phyloP scores from a whole-genome alignment of 2,888 invertebrate species.

The Dasysyrphus tricinctus region DNA sequence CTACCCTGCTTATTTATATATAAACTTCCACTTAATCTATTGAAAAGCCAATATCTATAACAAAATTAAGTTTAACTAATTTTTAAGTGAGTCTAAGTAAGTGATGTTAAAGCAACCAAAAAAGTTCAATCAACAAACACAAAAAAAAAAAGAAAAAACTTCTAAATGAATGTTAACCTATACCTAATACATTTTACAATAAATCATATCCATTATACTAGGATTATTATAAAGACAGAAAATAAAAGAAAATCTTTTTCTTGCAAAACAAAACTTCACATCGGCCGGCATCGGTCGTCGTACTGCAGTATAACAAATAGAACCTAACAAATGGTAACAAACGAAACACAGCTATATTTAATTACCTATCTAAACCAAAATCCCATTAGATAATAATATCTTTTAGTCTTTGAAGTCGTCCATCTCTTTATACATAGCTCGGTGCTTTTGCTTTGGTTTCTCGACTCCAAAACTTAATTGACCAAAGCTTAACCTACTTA shows the following conservation, averaged over 20 bases:
- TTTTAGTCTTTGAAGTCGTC: slow-evolving; percentile 52
- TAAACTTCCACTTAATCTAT: neutral
- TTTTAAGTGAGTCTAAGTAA: neutral
- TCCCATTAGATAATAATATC: slow-evolving; percentile 59
- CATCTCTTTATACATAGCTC: neutral
- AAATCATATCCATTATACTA: slow-evolving; percentile 10
- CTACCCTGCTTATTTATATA: neutral
- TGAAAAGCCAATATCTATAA: fast-evolving
- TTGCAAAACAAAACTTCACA: neutral
- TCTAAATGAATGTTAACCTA: neutral
- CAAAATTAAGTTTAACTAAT: neutral
- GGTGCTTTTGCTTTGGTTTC: no score
- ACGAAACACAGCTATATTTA: slow-evolving; percentile 41
- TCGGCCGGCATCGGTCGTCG: no score
- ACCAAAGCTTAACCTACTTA: slow-evolving; percentile 36
- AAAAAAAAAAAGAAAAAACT: neutral
- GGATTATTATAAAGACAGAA: neutral
- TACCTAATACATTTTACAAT: slow-evolving; percentile 2
- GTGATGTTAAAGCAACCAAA: slow-evolving; percentile 1
- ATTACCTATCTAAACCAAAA: slow-evolving; percentile 59
- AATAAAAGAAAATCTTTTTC: neutral
- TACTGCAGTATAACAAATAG: neutral
- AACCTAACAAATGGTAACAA: neutral
- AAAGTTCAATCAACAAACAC: neutral
- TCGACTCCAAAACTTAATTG: slow-evolving; percentile 47